Evolutionary conservation across 2,797 vertebrate species (phyloP), one percentile per base, ranked within the genome.

Genomic region (Remorina albescens): DNA sequence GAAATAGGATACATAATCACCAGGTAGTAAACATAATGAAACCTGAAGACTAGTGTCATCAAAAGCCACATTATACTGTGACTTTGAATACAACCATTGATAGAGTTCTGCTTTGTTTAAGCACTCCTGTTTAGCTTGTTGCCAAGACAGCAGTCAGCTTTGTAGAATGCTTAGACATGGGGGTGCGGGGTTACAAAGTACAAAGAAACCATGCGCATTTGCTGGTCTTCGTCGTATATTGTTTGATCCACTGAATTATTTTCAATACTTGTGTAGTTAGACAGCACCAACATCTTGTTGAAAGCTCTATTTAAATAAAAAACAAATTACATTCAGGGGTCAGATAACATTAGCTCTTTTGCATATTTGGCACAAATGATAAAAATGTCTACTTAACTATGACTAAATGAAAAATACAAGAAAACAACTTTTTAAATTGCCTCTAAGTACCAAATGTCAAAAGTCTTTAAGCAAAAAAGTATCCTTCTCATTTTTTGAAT

Each of bases 51-150:
- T 23, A 60, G 37, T 76, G 58, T 69, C 74, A 67, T 85, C 83
- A 90, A 81, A 62, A 78, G 84, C 54, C 58, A 59, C 84, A 82
- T 81, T 90, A 82, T 91, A 71, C 80, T 42, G 67, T 72, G 78
- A 59, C 57, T 84, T 68, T 83, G 77, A 85, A 83, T 86, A 66
- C 74, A 67, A 73, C 60, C 83, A 87, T 86, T 88, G 89, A 92
- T 84, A 88, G 67, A 26, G 57, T 65, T 39, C 70, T 28, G 70
- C 88, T 90, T 91, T 90, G 87, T 90, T 71, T 59, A 73, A 76
- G 62, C 68, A 78, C 80, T 78, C 67, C 68, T 77, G 77, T 83
- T 87, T 39, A 51, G 80, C 68, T 61, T 46, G 78, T 89, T 90
- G 85, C 84, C 86, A 65, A 58, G 75, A 76, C 74, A 76, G 78